A percentile compares a stretch with the other conserved stretches of the same genome.
Evolutionary conservation across 2,113 vertebrate genomes (phyloP).

Genomic region (Ptyas mucosa): DNA sequence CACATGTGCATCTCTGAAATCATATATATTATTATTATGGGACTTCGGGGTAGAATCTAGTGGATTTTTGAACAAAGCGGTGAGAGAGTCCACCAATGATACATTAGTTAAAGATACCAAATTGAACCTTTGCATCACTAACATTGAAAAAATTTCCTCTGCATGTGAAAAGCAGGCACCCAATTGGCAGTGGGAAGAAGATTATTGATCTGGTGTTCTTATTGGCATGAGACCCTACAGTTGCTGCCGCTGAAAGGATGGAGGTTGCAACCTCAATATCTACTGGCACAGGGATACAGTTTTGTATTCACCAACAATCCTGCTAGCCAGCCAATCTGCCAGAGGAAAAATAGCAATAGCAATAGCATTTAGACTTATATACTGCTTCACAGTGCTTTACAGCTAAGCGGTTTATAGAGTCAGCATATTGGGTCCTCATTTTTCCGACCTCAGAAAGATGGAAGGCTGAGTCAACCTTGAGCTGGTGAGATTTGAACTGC

Average conservation of each 20-base stretch:
- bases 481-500: too few species aligned
- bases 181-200: not conserved
- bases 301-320: not conserved
- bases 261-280: not conserved
- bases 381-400: too few species aligned
- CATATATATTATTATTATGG: not conserved
- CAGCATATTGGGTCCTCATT: too few species aligned
- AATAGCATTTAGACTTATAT: too few species aligned
- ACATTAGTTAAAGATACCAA: not conserved
- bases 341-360: not conserved
- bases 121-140: not conserved
- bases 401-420: too few species aligned
- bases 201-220: not conserved
- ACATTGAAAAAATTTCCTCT: not conserved
- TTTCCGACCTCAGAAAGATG: too few species aligned
- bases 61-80: not conserved
- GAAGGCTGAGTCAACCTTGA: too few species aligned
- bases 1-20: not conserved
- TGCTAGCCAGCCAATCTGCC: not conserved
- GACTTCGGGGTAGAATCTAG: not conserved
- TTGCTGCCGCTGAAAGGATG: not conserved
- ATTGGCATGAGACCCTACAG: not conserved
- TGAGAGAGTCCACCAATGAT: not conserved
- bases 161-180: not conserved
- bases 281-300: not conserved